Conservation (phyloP, 2,113 vertebrate species). For the Coturnix japonica region DNA sequence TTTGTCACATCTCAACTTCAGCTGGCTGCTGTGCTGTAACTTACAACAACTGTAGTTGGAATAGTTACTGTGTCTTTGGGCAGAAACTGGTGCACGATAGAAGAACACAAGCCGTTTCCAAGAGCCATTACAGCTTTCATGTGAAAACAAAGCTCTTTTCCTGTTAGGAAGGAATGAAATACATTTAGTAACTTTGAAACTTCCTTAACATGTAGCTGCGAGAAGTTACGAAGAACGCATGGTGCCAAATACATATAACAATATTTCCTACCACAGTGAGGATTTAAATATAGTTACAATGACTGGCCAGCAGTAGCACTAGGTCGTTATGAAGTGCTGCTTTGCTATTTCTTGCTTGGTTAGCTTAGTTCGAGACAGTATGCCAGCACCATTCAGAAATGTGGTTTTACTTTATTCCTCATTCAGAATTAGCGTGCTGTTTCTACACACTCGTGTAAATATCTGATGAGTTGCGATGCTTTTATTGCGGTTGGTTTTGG, state of each 20-base stretch:
- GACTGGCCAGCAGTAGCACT: conserved; percentile 57
- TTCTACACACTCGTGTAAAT: not conserved
- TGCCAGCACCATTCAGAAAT: not conserved
- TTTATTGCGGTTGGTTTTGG: not conserved
- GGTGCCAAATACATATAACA: conserved; percentile 66
- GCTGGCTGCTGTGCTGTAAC: not conserved
- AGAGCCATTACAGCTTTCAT: conserved; percentile 35
- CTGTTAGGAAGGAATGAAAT: conserved; percentile 47
- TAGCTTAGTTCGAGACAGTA: not conserved
- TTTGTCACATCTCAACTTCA: conserved; percentile 6
- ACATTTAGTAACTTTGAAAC: conserved; percentile 49
- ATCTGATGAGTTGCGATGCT: conserved; percentile 10
- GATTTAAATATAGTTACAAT: conserved; percentile 53
- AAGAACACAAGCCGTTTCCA: conserved; percentile 23
- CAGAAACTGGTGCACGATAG: not conserved
- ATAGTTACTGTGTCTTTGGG: conserved; percentile 23
- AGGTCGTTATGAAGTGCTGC: conserved; percentile 47
- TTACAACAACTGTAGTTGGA: conserved; percentile 22
- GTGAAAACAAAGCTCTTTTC: conserved; percentile 32
- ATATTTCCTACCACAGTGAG: conserved; percentile 48
- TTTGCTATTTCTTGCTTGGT: conserved; percentile 40
- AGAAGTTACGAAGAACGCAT: conserved; percentile 42
- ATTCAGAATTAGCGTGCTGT: not conserved
- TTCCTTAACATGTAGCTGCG: conserved; percentile 38
- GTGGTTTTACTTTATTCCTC: not conserved